Base-by-base conservation (phyloP, 2,113 vertebrate species). In the Seriola quinqueradiata region DNA sequence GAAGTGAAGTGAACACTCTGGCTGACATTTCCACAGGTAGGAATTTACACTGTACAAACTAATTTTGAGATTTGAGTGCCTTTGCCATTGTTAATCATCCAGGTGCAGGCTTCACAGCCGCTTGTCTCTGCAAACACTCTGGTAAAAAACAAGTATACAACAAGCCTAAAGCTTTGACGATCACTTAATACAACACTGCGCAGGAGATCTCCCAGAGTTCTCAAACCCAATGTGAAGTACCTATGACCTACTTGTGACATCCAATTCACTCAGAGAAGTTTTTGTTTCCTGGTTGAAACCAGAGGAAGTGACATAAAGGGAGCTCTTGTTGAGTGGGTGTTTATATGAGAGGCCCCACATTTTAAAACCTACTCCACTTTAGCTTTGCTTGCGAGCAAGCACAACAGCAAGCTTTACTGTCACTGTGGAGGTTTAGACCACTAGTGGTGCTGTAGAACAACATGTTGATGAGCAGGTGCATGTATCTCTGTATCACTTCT, bases 341-440 rank as follows among this genome's bases (percentile, higher is more conserved):
- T 75, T 63, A 69, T 70, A 59, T 58, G 44, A 72, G 25, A 72
- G 54, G 25, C 8, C 13, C 21, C 32, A 68, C 58, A 59, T 66
- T 75, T 46, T 28, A 70, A 28, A 61, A 55, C 32, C 25, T 38
- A 65, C 67, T 65, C 76, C 75, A 85, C 28, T 28, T 28, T 28
- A 28, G 28, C 28, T 28, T 28, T 28, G 28, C 28, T 28, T 28
- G 28, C 28, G 2, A 28, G 28, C 28, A 28, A 28, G 28, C 28
- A 28, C 28, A 2, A 28, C 28, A 28, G 28, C 28, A 28, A 16
- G 59, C 23, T 79, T 66, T 6, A 42, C 42, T 82, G 54, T 40
- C 21, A n/a, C 12, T 36, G 8, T 1, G 19, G 23, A 11, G 5
- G 32, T 55, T 32, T 25, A 34, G 38, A 48, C 10, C 8, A 28